Evolutionary conservation across 37 sponge, comb jelly and placozoan species (phyloP).

Genomic region (Cliona cf. orientalis): DNA sequence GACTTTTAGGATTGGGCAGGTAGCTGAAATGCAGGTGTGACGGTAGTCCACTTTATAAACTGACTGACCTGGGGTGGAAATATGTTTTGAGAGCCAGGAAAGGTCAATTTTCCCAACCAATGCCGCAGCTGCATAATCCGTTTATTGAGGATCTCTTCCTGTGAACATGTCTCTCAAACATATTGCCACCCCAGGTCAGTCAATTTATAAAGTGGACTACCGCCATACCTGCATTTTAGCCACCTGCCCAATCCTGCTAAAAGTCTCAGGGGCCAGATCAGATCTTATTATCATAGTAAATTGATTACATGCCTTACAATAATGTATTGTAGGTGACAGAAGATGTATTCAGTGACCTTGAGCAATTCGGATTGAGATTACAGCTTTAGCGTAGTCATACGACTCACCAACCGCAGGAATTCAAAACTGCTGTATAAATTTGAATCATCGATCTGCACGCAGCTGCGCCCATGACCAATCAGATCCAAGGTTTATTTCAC

Average conservation of each 20-base stretch:
- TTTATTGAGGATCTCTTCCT: slow-evolving; percentile 59
- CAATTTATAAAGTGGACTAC: not conserved
- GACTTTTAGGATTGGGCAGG: no score
- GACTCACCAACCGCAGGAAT: no score
- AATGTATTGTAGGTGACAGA: slow-evolving; percentile 23
- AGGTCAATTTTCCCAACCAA: slow-evolving; percentile 65
- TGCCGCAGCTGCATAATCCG: slow-evolving; percentile 62
- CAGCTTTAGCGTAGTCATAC: no score
- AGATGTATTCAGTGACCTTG: slow-evolving; percentile 70
- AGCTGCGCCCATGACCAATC: no score
- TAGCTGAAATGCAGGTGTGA: not conserved
- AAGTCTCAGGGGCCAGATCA: not conserved
- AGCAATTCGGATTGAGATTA: slow-evolving; percentile 71
- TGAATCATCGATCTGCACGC: no score
- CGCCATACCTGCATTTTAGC: not conserved
- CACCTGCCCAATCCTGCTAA: no score
- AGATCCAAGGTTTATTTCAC: no score
- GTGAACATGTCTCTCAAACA: slow-evolving; percentile 30
- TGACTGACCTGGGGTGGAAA: slow-evolving; percentile 43
- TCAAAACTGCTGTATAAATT: no score
- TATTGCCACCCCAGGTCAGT: slow-evolving; percentile 44
- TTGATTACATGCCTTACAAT: not conserved
- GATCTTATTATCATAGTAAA: not conserved
- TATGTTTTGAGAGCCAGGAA: slow-evolving; percentile 16
- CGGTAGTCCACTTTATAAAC: not conserved